Percentiles rank a stretch among this genome's conserved stretches.
These are phyloP conservation scores for Brachypteracias leptosomus DNA, from an alignment of 2,113 vertebrate genomes.

Conservation along the genomic window DNA sequence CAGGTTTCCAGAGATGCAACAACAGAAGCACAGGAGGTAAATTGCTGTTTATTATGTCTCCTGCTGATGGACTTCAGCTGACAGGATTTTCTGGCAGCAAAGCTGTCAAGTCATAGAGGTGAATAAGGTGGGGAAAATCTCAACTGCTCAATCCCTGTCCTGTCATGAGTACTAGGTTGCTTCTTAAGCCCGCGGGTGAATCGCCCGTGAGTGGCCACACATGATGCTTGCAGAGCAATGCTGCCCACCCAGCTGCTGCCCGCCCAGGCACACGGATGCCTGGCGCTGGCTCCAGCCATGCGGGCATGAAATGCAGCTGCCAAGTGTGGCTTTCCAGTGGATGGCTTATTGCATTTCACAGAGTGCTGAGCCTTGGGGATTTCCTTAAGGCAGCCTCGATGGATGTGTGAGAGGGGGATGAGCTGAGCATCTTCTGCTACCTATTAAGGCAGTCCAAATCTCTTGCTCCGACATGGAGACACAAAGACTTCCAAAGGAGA, in stretches of 20 bases:
- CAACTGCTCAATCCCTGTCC: neutral
- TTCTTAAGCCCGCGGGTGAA: neutral
- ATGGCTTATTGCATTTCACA: neutral
- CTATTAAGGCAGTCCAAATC: neutral
- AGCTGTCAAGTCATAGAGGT: neutral
- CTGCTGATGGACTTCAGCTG: neutral
- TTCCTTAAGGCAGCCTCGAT: neutral
- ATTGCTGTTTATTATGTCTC: neutral
- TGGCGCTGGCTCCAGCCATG: neutral
- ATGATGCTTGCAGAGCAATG: accelerated
- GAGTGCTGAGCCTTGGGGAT: neutral
- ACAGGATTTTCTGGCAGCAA: neutral
- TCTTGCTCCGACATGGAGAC: neutral
- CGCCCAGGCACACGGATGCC: accelerated
- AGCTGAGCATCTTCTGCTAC: neutral
- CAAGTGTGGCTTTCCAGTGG: neutral
- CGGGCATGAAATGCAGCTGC: neutral
- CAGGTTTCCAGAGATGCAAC: accelerated
- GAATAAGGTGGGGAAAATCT: neutral
- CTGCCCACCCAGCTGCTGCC: neutral
- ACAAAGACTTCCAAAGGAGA: neutral
- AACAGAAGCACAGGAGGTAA: neutral
- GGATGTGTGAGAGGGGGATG: accelerated
- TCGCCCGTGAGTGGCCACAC: accelerated
- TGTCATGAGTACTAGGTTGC: neutral